Evolutionary conservation across 2,888 invertebrate species (phyloP).

Genomic region (Fragum whitleyi): DNA sequence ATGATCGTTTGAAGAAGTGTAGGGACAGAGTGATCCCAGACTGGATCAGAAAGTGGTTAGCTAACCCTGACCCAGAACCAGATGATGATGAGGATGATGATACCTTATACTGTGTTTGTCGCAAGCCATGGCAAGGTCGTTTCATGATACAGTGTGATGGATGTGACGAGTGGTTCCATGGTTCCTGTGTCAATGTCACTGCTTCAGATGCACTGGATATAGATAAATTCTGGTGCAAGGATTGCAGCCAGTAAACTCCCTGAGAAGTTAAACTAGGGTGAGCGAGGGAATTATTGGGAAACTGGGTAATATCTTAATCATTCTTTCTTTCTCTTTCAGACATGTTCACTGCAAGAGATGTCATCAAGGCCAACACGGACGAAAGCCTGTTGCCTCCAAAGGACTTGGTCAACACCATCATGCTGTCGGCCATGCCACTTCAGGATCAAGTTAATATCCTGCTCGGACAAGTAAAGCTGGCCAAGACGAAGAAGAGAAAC

Average conservation of each 20-base stretch:
- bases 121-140: constrained; percentile 29
- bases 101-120: too few species aligned
- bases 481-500: too few species aligned
- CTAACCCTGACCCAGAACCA: not conserved
- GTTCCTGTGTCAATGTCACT: constrained; percentile 34
- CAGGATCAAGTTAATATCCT: too few species aligned
- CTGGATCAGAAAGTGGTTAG: constrained; percentile 25
- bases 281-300: not conserved
- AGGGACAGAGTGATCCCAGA: constrained; percentile 25
- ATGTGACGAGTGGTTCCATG: constrained; percentile 44
- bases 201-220: constrained; percentile 34
- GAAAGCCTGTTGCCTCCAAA: not conserved
- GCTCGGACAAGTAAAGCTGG: too few species aligned
- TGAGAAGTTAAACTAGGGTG: too few species aligned
- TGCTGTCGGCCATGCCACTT: too few species aligned
- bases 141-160: constrained; percentile 44
- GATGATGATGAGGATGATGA: too few species aligned
- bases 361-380: too few species aligned
- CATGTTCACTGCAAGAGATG: too few species aligned
- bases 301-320: not conserved
- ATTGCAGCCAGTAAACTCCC: too few species aligned
- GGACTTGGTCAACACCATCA: too few species aligned
- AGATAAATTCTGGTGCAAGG: constrained; percentile 33
- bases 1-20: too few species aligned
- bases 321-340: constrained; percentile 1